Base-by-base conservation (phyloP, 2,797 vertebrate genomes). In the Apogon hyalosoma region DNA sequence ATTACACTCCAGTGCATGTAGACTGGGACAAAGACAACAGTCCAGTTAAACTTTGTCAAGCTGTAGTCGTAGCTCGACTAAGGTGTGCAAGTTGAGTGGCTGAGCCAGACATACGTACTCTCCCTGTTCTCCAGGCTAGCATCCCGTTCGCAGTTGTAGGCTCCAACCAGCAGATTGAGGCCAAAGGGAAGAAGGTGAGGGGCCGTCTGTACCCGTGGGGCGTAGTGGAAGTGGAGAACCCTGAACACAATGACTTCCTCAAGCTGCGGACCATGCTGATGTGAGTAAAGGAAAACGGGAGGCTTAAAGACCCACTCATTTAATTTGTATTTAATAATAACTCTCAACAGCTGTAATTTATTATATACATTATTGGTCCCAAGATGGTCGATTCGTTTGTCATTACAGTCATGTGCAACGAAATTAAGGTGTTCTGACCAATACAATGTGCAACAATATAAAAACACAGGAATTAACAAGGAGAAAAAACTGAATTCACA, bases 121-220 rank as follows among this genome's bases (percentile, higher is more conserved):
- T 28, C 60, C 1, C 12, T 79, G 28, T 58, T 63, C 14, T 84
- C 60, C 80, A 99, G 97, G 93, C 96, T 46, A 99, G 97, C 74
- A 98, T 98, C 86, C 97, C 97, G 0, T 99, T 99, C 56, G 97
- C 96, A 33, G 97, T 99, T 8, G 97, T 99, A 38, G 97, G 97
- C 21, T 98, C 97, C 78, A 99, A 98, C 82, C 97, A 98, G 90
- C 92, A 98, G 89, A 99, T 99, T 71, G 97, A 99, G 88, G 97
- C 97, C 77, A 99, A 99, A 81, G 97, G 97, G 59, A 99, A 99
- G 95, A 98, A 99, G 89, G 97, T 99, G 45, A 86, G 97, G 82
- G 97, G 97, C n/a, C 97, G 97, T 7, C 94, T 99, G 72, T 99
- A 98, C 79, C 97, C 97, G 0, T 99, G 97, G 97, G 97, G 97